Evolutionary conservation across 2,113 vertebrate genomes (phyloP).

Genomic region (Ceuthmochares aereus): DNA sequence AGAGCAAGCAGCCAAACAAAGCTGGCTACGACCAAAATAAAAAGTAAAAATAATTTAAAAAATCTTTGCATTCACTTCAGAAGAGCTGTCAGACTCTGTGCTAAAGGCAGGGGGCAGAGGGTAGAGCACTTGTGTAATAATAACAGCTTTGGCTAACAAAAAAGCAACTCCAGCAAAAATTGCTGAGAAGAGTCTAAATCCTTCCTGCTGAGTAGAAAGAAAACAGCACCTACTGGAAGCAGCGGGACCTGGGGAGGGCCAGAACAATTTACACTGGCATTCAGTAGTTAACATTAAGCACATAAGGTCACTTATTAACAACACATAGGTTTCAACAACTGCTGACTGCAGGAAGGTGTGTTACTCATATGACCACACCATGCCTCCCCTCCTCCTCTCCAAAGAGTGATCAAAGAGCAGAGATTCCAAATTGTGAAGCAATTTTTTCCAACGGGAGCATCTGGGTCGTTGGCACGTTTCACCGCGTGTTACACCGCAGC

Average conservation of each 20-base stretch:
- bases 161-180: slow-evolving; percentile 37
- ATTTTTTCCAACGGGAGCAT: slow-evolving; percentile 80
- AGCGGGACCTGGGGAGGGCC: background rate
- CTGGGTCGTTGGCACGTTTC: slow-evolving; percentile 73
- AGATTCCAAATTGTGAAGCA: slow-evolving; percentile 79
- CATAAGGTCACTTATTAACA: slow-evolving; percentile 27
- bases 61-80: background rate
- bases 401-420: slow-evolving; percentile 74
- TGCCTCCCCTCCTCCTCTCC: slow-evolving; percentile 69
- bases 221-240: slow-evolving; percentile 29
- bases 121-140: background rate
- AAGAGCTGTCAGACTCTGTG: background rate
- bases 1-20: background rate
- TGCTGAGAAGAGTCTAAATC: slow-evolving; percentile 8
- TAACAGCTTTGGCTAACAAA: slow-evolving; percentile 2
- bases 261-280: slow-evolving; percentile 2
- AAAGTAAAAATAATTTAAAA: background rate
- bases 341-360: slow-evolving; percentile 57
- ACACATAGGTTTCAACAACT: slow-evolving; percentile 7
- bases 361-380: slow-evolving; percentile 47
- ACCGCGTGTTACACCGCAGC: background rate
- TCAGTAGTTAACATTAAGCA: background rate
- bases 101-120: background rate
- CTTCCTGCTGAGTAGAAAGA: slow-evolving; percentile 8
- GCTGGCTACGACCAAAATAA: background rate